phyloP scores from a whole-genome alignment of 2,113 vertebrate species.

The Cavia aperea region DNA sequence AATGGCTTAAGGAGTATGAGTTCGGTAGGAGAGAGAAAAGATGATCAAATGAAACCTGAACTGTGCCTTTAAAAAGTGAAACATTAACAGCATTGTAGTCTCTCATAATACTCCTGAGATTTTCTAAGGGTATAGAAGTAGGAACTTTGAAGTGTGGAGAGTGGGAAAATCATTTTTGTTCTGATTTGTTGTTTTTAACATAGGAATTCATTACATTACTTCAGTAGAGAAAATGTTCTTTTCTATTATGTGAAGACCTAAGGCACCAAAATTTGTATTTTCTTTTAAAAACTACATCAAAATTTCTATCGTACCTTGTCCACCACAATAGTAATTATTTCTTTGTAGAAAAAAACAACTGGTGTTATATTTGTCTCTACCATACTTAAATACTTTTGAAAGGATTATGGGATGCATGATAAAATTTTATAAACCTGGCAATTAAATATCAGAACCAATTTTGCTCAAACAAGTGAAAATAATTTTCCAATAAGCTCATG shows the following conservation, averaged over 20 bases:
- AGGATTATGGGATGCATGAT: background rate
- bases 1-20: background rate
- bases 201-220: background rate
- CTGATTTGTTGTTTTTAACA: background rate
- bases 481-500: background rate
- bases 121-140: background rate
- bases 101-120: background rate
- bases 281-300: background rate
- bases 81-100: rapidly evolving
- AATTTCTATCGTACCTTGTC: background rate
- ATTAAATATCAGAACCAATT: background rate
- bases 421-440: background rate
- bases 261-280: background rate
- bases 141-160: background rate
- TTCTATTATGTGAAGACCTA: background rate
- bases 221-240: background rate
- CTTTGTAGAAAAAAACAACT: background rate
- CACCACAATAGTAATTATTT: background rate
- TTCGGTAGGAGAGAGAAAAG: background rate
- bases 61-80: background rate
- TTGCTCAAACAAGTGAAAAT: background rate
- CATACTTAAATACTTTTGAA: background rate
- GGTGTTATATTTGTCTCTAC: background rate
- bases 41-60: background rate
- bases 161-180: background rate